phyloP scores from a whole-genome alignment of 2,797 vertebrate species.

The Takifugu rubripes region DNA sequence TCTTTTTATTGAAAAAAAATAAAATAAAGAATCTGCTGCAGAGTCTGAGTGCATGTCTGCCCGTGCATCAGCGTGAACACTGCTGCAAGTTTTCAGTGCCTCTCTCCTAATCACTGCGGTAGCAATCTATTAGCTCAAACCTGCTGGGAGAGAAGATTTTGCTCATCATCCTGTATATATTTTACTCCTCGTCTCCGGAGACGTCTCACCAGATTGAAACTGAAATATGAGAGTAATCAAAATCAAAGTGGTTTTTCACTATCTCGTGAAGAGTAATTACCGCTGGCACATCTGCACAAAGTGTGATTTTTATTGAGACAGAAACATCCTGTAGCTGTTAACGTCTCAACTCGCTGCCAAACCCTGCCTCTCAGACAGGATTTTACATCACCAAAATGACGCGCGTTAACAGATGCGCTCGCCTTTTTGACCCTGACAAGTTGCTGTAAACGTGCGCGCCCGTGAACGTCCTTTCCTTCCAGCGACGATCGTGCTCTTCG shows the following conservation, averaged over 20 bases:
- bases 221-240: constrained; percentile 59
- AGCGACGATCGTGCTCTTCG: too few species aligned
- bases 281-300: constrained; percentile 28
- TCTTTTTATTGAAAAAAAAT: background rate
- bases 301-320: constrained; percentile 34
- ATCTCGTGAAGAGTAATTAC: constrained; percentile 56
- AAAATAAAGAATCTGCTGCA: too few species aligned
- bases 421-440: background rate
- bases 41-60: background rate
- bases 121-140: constrained; percentile 48
- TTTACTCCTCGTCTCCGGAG: constrained; percentile 42
- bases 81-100: constrained; percentile 4
- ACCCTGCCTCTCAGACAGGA: constrained; percentile 7
- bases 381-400: background rate
- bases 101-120: constrained; percentile 41
- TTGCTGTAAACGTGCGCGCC: background rate
- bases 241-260: constrained; percentile 41
- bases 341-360: constrained; percentile 37
- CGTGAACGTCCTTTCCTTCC: too few species aligned
- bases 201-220: constrained; percentile 52
- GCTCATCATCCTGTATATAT: constrained; percentile 49
- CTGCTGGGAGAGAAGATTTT: constrained; percentile 34
- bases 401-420: background rate
- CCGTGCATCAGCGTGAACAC: background rate
- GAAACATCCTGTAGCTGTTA: constrained; percentile 17